phyloP scores from a whole-genome alignment of 2,797 vertebrate species.

The Rhynchotus rufescens region DNA sequence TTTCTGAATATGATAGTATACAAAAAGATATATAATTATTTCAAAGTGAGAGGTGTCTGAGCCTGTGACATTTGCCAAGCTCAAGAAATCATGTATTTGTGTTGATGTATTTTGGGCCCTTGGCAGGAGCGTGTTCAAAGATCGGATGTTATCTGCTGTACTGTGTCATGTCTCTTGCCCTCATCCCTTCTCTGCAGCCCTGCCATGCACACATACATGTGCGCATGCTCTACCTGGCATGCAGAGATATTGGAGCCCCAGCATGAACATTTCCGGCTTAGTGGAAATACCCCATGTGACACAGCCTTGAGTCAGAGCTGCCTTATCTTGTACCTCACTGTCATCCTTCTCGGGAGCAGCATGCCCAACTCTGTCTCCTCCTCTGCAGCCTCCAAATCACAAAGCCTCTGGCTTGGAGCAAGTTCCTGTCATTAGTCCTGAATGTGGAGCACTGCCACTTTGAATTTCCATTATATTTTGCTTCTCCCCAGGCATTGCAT shows the following conservation, averaged over 20 bases:
- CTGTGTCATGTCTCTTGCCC: neutral
- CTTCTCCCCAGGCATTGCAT: neutral
- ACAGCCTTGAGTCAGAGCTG: neutral
- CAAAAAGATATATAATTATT: neutral
- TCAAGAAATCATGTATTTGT: accelerated
- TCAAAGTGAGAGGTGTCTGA: neutral
- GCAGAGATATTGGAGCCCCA: neutral
- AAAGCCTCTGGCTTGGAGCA: neutral
- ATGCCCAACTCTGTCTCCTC: neutral
- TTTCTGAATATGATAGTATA: neutral
- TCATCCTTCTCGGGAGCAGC: neutral
- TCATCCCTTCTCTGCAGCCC: neutral
- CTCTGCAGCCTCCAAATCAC: neutral
- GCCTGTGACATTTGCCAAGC: neutral
- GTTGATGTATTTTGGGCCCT: accelerated
- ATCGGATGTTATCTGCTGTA: accelerated
- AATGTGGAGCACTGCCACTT: neutral
- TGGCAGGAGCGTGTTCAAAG: accelerated
- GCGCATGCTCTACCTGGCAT: accelerated
- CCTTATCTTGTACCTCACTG: neutral
- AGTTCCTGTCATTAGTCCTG: neutral
- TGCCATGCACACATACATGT: accelerated
- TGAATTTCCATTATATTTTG: neutral
- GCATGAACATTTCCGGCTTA: neutral
- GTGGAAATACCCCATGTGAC: neutral